Conservation (phyloP, 2,113 vertebrate species). For the Pterocles gutturalis region DNA sequence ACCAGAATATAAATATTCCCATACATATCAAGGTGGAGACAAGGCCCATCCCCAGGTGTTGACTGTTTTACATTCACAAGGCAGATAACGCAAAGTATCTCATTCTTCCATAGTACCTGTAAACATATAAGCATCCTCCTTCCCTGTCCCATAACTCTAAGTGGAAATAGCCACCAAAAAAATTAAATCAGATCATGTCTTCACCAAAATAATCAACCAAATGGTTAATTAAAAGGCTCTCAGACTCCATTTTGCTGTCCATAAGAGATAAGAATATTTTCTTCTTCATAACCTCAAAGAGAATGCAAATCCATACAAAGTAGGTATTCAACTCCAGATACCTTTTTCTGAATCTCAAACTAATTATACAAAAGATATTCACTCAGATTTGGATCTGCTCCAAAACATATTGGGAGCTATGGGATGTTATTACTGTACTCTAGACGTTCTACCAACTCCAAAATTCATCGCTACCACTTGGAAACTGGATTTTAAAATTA, state of each 20-base stretch:
- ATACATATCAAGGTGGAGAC: background rate
- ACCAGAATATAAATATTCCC: background rate
- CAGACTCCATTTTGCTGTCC: background rate
- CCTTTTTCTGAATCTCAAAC: background rate
- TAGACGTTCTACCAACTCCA: background rate
- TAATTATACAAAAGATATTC: background rate
- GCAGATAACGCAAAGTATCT: background rate
- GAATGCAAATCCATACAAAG: background rate
- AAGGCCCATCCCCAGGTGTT: background rate
- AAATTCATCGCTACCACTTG: background rate
- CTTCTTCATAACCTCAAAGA: background rate
- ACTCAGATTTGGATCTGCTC: background rate
- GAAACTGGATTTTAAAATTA: background rate
- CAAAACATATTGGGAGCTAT: background rate
- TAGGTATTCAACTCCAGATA: background rate
- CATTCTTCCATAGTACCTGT: background rate
- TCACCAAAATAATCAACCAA: background rate
- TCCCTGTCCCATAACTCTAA: background rate
- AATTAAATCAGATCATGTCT: background rate
- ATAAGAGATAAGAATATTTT: background rate
- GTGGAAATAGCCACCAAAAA: background rate
- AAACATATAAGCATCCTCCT: background rate
- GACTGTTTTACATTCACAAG: background rate
- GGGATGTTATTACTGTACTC: too few species aligned
- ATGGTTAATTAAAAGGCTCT: background rate